Evolutionary conservation across 2,797 vertebrate genomes (phyloP).

Genomic region (Tragelaphus eurycerus): DNA sequence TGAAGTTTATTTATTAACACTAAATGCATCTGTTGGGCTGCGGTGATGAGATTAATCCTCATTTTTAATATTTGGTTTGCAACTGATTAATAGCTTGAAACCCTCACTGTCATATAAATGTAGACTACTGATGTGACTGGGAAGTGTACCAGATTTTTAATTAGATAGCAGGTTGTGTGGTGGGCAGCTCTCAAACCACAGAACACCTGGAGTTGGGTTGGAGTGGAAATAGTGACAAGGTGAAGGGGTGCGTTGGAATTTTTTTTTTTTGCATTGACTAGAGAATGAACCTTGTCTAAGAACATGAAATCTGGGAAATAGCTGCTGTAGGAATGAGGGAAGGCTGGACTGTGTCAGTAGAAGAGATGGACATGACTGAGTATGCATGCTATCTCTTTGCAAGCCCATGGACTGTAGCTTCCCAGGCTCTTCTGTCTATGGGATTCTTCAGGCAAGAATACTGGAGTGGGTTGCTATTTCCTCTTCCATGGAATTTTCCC

Average conservation of each 20-base stretch:
- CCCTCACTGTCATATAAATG: background rate
- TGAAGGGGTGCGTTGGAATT: background rate
- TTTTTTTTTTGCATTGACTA: background rate
- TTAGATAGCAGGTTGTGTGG: background rate
- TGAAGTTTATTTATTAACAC: conserved; percentile 38
- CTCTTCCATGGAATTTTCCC: background rate
- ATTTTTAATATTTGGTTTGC: conserved; percentile 48
- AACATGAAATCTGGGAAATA: background rate
- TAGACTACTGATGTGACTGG: background rate
- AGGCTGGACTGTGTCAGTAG: background rate
- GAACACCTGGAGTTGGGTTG: background rate
- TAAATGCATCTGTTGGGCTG: background rate
- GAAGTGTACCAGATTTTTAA: background rate
- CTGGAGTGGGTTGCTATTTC: background rate
- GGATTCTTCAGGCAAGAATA: background rate
- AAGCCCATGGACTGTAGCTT: background rate
- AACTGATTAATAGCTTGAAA: background rate
- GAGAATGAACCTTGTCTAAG: background rate
- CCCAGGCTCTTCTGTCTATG: background rate
- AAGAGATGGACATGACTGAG: background rate
- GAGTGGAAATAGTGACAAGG: background rate
- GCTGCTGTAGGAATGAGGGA: background rate
- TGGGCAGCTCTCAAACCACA: background rate
- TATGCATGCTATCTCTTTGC: background rate
- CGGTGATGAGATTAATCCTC: background rate